Percentiles rank a stretch among this genome's conserved stretches.
Evolutionary conservation across 2,888 invertebrate genomes (phyloP).

Genomic region (Ceraclea dissimilis): DNA sequence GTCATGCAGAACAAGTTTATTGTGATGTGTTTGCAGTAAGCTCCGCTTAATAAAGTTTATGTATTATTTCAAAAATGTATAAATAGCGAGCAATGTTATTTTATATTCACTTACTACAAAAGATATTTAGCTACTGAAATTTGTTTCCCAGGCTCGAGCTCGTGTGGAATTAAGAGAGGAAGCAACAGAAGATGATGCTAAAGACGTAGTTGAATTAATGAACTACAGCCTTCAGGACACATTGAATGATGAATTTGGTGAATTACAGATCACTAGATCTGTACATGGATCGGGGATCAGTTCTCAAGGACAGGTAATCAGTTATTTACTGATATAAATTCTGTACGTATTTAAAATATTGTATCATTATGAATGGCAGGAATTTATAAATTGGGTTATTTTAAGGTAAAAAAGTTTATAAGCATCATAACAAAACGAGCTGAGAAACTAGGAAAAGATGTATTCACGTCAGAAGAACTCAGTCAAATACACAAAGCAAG

Average conservation of each 20-base stretch:
- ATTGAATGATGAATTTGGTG: slow-evolving; percentile 63
- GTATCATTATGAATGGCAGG: too few relatives aligned
- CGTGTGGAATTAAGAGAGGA: slow-evolving; percentile 76
- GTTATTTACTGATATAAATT: background rate
- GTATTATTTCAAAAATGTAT: too few relatives aligned
- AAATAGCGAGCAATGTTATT: too few relatives aligned
- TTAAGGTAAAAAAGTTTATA: slow-evolving; percentile 65
- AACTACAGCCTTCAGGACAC: slow-evolving; percentile 72
- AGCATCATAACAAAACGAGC: slow-evolving; percentile 58
- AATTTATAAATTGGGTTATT: too few relatives aligned
- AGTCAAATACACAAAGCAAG: slow-evolving; percentile 61
- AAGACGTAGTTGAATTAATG: slow-evolving; percentile 79
- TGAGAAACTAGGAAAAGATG: slow-evolving; percentile 56
- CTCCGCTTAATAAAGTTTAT: too few relatives aligned
- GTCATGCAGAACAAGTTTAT: too few relatives aligned
- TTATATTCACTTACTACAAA: too few relatives aligned
- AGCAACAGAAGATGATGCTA: slow-evolving; percentile 72
- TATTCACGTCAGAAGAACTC: slow-evolving; percentile 71
- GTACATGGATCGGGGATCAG: slow-evolving; percentile 69
- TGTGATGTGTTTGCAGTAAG: too few relatives aligned
- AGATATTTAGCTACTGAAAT: too few relatives aligned
- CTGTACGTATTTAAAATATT: background rate
- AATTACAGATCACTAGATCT: slow-evolving; percentile 54
- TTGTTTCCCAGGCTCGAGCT: slow-evolving; percentile 67
- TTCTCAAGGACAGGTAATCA: slow-evolving; percentile 53